Evolutionary conservation across 2,797 vertebrate species (phyloP).

Genomic region (Buphagus erythrorhynchus): DNA sequence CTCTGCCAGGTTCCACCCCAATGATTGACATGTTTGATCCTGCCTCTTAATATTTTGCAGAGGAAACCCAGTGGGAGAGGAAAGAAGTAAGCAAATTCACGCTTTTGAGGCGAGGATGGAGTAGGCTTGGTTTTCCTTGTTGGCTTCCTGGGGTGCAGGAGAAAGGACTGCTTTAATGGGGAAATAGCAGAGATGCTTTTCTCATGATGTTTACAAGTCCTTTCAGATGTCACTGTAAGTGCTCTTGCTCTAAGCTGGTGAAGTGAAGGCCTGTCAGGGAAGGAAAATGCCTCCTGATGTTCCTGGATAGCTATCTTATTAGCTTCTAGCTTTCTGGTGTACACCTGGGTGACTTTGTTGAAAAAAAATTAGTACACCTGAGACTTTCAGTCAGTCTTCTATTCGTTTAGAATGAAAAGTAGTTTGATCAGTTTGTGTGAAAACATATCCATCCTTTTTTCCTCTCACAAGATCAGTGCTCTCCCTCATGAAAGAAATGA

Average conservation of each 20-base stretch:
- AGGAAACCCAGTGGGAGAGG: neutral
- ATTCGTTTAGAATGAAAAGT: slow-evolving; percentile 69
- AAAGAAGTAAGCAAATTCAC: neutral
- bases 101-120: neutral
- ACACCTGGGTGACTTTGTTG: slow-evolving; percentile 40
- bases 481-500: slow-evolving; percentile 69
- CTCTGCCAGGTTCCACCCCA: neutral
- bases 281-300: slow-evolving; percentile 54
- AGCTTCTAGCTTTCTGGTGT: slow-evolving; percentile 16
- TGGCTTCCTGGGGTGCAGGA: neutral
- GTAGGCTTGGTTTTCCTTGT: slow-evolving; percentile 21
- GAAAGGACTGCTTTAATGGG: neutral
- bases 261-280: slow-evolving; percentile 67
- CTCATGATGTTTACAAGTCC: slow-evolving; percentile 40
- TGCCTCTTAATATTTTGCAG: neutral
- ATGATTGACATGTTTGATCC: neutral
- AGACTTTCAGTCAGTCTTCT: slow-evolving; percentile 65
- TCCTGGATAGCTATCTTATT: slow-evolving; percentile 43
- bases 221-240: slow-evolving; percentile 67
- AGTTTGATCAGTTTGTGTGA: slow-evolving; percentile 66
- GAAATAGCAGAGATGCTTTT: slow-evolving; percentile 9
- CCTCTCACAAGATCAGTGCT: slow-evolving; percentile 54
- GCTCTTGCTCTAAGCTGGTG: slow-evolving; percentile 50
- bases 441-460: slow-evolving; percentile 63
- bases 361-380: slow-evolving; percentile 56